These are phyloP conservation scores for Torymus texanus DNA, from an alignment of 2,888 invertebrate species.

Conservation along the genomic window DNA sequence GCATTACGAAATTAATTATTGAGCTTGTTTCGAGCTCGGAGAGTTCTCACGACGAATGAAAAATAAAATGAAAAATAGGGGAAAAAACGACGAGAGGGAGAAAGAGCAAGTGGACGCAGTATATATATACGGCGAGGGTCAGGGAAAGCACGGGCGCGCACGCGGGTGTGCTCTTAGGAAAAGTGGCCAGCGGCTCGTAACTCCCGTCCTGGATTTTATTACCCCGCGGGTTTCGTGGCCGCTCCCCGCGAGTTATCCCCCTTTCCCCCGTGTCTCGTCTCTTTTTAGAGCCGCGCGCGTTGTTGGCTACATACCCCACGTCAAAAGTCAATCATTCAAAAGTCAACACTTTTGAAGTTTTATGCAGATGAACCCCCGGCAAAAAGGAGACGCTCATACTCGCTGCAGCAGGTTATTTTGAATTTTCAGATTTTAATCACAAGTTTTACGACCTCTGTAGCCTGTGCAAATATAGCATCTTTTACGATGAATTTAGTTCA, in stretches of 20 bases:
- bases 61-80: not conserved
- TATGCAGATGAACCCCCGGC: not conserved
- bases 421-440: no score
- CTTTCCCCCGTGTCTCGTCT: not conserved
- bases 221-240: not conserved
- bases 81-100: not conserved
- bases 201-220: conserved; percentile 16
- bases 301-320: not conserved
- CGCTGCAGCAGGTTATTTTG: no score
- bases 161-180: not conserved
- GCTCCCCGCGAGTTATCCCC: no score
- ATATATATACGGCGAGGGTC: no score
- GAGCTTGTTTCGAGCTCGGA: not conserved
- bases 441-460: no score
- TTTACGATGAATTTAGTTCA: no score
- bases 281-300: not conserved
- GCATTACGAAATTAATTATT: conserved; percentile 40
- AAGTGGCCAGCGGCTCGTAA: conserved; percentile 16
- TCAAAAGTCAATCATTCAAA: not conserved
- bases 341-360: no score
- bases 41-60: not conserved
- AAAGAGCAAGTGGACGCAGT: not conserved
- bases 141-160: not conserved
- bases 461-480: no score
- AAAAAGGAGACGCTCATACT: not conserved